A percentile compares a stretch with the other conserved stretches of the same genome.
phyloP scores from a whole-genome alignment of 2,888 invertebrate species.

The Eucera pruinosa region DNA sequence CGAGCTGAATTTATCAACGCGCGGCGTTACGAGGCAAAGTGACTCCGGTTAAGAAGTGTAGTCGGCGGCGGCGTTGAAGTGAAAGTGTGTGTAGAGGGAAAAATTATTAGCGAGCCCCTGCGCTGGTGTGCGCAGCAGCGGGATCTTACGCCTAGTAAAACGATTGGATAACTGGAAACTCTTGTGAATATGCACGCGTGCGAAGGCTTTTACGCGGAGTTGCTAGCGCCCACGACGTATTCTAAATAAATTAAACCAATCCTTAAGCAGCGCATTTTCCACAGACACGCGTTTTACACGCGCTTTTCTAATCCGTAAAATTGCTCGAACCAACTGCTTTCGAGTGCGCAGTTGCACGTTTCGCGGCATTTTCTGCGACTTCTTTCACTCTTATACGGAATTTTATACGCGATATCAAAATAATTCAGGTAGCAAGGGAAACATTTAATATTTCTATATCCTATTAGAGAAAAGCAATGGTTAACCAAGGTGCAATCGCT shows the following conservation, averaged over 20 bases:
- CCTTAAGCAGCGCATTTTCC: not conserved
- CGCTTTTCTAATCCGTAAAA: slow-evolving; percentile 26
- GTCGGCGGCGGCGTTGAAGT: slow-evolving; percentile 41
- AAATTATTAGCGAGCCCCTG: slow-evolving; percentile 34
- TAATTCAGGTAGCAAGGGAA: too few species aligned
- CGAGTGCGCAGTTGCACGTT: not conserved
- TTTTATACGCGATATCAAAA: too few species aligned
- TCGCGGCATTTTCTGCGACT: not conserved
- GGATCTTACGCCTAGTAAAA: slow-evolving; percentile 21
- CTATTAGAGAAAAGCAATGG: too few species aligned
- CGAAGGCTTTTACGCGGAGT: not conserved
- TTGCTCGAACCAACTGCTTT: not conserved
- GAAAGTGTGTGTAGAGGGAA: slow-evolving; percentile 48
- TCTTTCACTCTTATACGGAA: too few species aligned
- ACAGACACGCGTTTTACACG: not conserved
- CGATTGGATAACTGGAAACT: slow-evolving; percentile 38
- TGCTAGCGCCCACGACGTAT: not conserved
- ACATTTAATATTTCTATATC: too few species aligned
- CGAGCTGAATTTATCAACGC: slow-evolving; percentile 19
- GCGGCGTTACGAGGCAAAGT: slow-evolving; percentile 33
- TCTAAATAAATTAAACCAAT: slow-evolving; percentile 22
- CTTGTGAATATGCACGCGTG: not conserved
- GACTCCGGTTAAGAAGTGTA: slow-evolving; percentile 20
- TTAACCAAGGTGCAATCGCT: too few species aligned
- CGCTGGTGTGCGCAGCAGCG: slow-evolving; percentile 6